A percentile compares a stretch with the other conserved stretches of the same genome.
These are phyloP conservation scores for Cryptocheilus praepositus DNA, from an alignment of 2,888 invertebrate genomes.

Conservation along the genomic window DNA sequence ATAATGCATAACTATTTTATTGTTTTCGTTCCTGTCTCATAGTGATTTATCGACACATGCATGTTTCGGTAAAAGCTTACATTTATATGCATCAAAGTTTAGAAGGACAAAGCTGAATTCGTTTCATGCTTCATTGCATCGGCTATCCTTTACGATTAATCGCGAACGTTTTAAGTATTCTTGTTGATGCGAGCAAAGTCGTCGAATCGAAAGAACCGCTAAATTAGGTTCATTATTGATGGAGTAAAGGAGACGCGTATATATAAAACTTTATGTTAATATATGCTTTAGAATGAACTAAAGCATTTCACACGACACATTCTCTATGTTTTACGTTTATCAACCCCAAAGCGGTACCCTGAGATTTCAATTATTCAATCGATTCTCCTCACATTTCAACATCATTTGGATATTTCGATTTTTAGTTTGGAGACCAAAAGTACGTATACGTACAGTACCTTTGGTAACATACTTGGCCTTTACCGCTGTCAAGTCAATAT, in stretches of 20 bases:
- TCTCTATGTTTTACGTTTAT: slow-evolving; percentile 26
- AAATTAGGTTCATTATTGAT: not conserved
- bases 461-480: no score
- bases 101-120: not conserved
- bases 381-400: not conserved
- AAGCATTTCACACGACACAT: slow-evolving; percentile 39
- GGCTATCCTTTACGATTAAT: not conserved
- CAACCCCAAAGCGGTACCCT: slow-evolving; percentile 20
- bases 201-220: not conserved
- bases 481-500: no score
- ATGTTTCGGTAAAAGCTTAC: not conserved
- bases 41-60: not conserved
- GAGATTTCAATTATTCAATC: no score
- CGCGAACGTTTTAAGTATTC: not conserved
- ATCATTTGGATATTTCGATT: not conserved
- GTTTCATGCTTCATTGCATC: not conserved
- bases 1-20: not conserved
- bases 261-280: slow-evolving; percentile 37
- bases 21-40: not conserved
- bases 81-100: not conserved
- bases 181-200: not conserved
- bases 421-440: not conserved
- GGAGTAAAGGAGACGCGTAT: slow-evolving; percentile 21
- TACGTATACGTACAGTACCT: not conserved
- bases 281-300: slow-evolving; percentile 50